Conservation (phyloP, 2,797 vertebrate genomes). For the Fistularia tabacaria region DNA sequence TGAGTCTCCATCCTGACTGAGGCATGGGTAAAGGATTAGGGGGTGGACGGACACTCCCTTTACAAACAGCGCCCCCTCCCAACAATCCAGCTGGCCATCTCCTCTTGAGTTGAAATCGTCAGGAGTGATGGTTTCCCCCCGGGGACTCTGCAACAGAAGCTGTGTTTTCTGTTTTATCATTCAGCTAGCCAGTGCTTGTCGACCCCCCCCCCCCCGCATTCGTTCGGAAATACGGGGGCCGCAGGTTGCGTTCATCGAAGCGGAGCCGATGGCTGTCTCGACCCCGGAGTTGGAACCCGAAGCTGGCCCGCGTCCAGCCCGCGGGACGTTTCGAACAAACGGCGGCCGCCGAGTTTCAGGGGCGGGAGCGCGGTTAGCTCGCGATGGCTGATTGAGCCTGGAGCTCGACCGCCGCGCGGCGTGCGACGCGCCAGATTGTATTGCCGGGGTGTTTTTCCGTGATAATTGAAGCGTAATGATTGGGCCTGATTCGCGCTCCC, state of each 20-base stretch:
- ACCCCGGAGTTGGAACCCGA: too few relatives aligned
- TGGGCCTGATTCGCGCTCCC: constrained; percentile 38
- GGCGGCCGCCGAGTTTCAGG: too few relatives aligned
- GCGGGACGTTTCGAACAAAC: too few relatives aligned
- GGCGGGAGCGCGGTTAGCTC: too few relatives aligned
- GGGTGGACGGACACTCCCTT: constrained; percentile 24
- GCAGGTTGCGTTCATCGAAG: too few relatives aligned
- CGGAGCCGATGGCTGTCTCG: too few relatives aligned
- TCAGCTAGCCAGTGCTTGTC: constrained; percentile 43
- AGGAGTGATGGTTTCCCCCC: constrained; percentile 58
- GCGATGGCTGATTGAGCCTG: constrained; percentile 4
- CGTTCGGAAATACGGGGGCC: too few relatives aligned
- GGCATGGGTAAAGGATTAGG: constrained; percentile 48
- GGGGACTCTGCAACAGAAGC: constrained; percentile 62
- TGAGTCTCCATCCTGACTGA: constrained; percentile 18
- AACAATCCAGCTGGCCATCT: neutral
- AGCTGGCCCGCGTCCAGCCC: too few relatives aligned
- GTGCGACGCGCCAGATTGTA: constrained; percentile 14
- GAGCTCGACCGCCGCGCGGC: constrained; percentile 9
- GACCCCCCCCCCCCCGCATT: constrained; percentile 4
- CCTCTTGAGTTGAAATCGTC: constrained; percentile 31
- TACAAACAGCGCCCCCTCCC: constrained; percentile 3
- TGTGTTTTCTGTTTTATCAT: constrained; percentile 49
- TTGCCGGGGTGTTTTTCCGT: constrained; percentile 30
- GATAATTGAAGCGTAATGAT: constrained; percentile 50